phyloP scores from a whole-genome alignment of 2,888 invertebrate genomes.

The Lepeophtheirus nordmannii region DNA sequence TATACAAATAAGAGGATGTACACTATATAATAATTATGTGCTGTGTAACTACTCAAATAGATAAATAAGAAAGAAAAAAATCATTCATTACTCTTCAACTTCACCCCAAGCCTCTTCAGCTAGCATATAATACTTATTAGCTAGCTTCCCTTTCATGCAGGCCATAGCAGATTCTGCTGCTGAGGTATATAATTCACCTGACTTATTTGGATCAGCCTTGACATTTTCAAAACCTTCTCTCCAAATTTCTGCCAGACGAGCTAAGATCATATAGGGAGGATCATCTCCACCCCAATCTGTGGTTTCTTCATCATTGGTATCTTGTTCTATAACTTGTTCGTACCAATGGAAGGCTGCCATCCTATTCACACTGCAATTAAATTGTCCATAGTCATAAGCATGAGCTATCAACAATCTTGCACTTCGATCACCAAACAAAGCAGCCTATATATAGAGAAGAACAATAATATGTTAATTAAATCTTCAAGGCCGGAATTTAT shows the following conservation, averaged over 20 bases:
- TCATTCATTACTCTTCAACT: constrained; percentile 26
- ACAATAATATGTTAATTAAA: no score
- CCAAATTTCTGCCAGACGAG: constrained; percentile 39
- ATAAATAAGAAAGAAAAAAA: no score
- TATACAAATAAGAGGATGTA: no score
- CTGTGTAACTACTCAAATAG: no score
- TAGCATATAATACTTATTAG: constrained; percentile 38
- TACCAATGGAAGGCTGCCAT: constrained; percentile 36
- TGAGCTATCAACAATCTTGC: constrained; percentile 40
- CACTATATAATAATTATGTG: no score
- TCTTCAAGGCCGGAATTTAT: no score
- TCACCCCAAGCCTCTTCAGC: constrained; percentile 38
- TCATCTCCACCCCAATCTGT: constrained; percentile 34
- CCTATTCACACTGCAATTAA: constrained; percentile 33
- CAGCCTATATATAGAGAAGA: constrained; percentile 32
- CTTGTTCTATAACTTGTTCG: constrained; percentile 31
- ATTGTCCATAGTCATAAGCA: constrained; percentile 38
- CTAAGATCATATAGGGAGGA: constrained; percentile 36
- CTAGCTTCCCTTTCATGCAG: constrained; percentile 42
- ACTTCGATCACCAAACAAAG: constrained; percentile 38
- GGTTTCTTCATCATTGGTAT: constrained; percentile 31
- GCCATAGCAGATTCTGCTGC: constrained; percentile 42
- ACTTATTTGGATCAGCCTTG: constrained; percentile 35
- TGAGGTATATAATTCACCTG: constrained; percentile 39
- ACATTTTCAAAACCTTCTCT: constrained; percentile 36